These are phyloP conservation scores for Altica lythri DNA, from an alignment of 2,888 invertebrate genomes.

Conservation along the genomic window DNA sequence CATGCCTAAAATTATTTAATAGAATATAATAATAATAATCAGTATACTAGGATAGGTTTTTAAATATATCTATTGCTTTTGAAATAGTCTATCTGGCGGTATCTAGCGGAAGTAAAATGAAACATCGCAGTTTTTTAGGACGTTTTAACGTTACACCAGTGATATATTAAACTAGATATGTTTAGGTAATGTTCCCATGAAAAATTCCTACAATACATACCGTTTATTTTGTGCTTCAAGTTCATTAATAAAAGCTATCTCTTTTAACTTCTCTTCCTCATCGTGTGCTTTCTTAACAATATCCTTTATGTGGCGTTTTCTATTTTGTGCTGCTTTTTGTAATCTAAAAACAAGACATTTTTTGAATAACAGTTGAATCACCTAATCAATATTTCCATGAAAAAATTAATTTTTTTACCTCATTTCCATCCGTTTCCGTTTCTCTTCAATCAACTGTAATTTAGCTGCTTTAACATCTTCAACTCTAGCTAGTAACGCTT, in stretches of 20 bases:
- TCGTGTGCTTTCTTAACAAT: constrained; percentile 96
- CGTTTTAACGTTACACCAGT: too few species aligned
- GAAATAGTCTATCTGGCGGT: too few species aligned
- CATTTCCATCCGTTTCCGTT: constrained; percentile 74
- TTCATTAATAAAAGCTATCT: constrained; percentile 97
- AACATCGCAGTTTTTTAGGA: too few species aligned
- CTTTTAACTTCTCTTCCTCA: constrained; percentile 94
- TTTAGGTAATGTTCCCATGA: too few species aligned
- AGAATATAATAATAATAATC: background rate
- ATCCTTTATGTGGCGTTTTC: constrained; percentile 78
- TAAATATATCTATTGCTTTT: too few species aligned
- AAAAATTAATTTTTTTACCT: constrained; percentile 39
- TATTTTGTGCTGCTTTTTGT: constrained; percentile 89
- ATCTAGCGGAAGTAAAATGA: too few species aligned
- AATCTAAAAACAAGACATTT: constrained; percentile 57
- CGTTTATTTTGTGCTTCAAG: constrained; percentile 91
- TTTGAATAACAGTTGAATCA: background rate
- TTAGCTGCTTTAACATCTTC: constrained; percentile 84
- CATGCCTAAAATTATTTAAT: constrained; percentile 72
- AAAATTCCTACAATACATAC: too few species aligned
- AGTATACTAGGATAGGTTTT: background rate
- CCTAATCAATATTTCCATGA: background rate
- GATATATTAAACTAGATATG: too few species aligned
- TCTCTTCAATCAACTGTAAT: constrained; percentile 83
- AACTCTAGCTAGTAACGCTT: constrained; percentile 84